Evolutionary conservation across 2,888 invertebrate genomes (phyloP), one percentile per base, ranked within the genome.

Genomic region (Antheraea assamensis): DNA sequence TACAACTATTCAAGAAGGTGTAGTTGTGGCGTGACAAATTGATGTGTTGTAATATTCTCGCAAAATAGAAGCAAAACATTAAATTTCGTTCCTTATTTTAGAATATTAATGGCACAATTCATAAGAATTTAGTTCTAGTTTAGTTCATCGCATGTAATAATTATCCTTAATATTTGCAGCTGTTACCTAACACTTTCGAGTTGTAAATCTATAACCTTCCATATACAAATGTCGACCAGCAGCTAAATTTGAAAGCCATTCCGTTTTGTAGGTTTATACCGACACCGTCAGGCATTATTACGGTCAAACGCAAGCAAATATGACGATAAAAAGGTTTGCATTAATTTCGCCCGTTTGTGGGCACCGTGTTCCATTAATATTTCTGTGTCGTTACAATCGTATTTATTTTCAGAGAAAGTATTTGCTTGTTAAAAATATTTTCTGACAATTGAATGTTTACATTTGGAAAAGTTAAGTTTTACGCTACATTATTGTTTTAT

Each of bases 1-100:
- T 24, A 66, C 61, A 61, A 61, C 66, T 35, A 66, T 66, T 66
- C 31, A 66, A 66, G 66, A 31, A 66, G 66, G 35, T 61, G 27
- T 13, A 61, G 61, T 66, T 66, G 19, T 66, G 30, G 66, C 66
- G 66, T 66, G 66, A 66, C 35, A 66, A 66, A 66, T 17, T 2
- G 21, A 21, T 35, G 35, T 31, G 31, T 66, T 66, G 31, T 35
- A 8, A 66, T 66, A 4, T 31, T 31, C 35, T 13, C 27, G 35
- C 35, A 35, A 35, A 35, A 35, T 35, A 35, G 35, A 35, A n/a
- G n/a, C n/a, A n/a, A n/a, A n/a, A n/a, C n/a, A n/a, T n/a, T n/a
- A n/a, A n/a, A n/a, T n/a, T n/a, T n/a, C n/a, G n/a, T n/a, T n/a
- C n/a, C n/a, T n/a, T n/a, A n/a, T n/a, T n/a, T n/a, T n/a, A n/a